Conservation (phyloP, 2,888 invertebrate species). For the Nymphalis urticae region DNA sequence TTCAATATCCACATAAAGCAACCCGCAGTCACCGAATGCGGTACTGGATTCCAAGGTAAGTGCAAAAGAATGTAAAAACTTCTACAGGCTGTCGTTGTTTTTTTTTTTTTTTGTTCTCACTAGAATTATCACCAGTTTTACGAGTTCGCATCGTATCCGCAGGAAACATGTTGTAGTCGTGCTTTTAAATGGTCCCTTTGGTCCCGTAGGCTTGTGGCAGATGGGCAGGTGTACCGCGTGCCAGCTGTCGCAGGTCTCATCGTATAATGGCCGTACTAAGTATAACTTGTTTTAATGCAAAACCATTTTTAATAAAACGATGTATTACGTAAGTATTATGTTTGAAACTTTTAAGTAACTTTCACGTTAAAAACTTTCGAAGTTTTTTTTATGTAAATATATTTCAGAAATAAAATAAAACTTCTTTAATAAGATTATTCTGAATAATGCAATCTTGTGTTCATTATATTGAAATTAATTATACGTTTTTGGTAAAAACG, state of each 20-base stretch:
- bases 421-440: too few relatives aligned
- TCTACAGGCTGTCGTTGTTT: conserved; percentile 33
- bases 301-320: background rate
- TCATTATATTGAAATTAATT: too few relatives aligned
- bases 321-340: background rate
- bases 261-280: conserved; percentile 14
- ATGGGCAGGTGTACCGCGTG: conserved; percentile 62
- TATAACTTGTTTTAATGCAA: background rate
- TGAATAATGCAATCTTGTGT: too few relatives aligned
- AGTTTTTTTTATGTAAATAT: too few relatives aligned
- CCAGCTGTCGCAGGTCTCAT: conserved; percentile 55
- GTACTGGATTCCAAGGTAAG: conserved; percentile 48
- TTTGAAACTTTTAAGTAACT: too few relatives aligned
- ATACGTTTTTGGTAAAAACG: too few relatives aligned
- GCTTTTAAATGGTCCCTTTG: conserved; percentile 19
- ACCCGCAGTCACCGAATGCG: conserved; percentile 40
- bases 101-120: conserved; percentile 37
- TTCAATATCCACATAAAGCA: conserved; percentile 36
- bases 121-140: conserved; percentile 10
- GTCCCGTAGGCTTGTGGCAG: conserved; percentile 45
- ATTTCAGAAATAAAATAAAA: too few relatives aligned
- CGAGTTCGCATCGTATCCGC: conserved; percentile 15
- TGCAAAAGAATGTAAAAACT: conserved; percentile 51
- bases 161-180: conserved; percentile 20
- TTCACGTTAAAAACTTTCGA: too few relatives aligned